Evolutionary conservation across 1,140 invertebrate genomes (phyloP), one percentile per base, ranked within the genome.

Genomic region (Rhopalosiphum padi): DNA sequence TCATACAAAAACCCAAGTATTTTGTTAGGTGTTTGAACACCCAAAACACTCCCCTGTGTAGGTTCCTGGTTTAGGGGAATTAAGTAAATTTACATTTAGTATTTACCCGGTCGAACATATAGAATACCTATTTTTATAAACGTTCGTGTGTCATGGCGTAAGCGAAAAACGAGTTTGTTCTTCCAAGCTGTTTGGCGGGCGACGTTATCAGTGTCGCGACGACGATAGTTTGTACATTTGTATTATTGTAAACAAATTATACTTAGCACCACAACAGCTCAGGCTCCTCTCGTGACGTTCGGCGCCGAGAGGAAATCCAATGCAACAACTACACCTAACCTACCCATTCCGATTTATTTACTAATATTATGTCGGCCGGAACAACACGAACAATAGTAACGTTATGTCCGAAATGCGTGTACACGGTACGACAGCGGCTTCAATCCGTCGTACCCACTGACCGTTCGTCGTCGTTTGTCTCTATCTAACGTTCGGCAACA

Each of bases 241-340:
- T 46, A 86, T 5, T 51, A 86, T 43, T 86, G 41, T 87, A 87
- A 87, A 87, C 86, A 87, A 87, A 43, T 46, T 46, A 43, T 46
- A 86, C 43, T 30, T 1, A 46, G 11, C 35, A 25, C 30, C 21
- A 35, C 21, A 35, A 48, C n/a, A 89, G 87, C 48, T 89, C 48
- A 21, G 37, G 51, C 48, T 89, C 48, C 51, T 89, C 22, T 89
- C 48, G 35, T 55, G 87, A 53, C 87, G 87, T 89, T 89, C 87
- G 86, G 30, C 18, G 86, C 8, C 86, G 87, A 55, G 51, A 89
- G 51, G 87, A 35, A 89, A 89, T 37, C 11, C 51, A 89, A 35
- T 89, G 51, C 15, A 55, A 89, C 22, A 89, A 89, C 51, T 77
- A n/a, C 4, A 77, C 60, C 30, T 77, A 77, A 77, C 15, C 60